These are phyloP conservation scores for Eumerus sabulonum DNA, from an alignment of 2,888 invertebrate species.

Conservation along the genomic window DNA sequence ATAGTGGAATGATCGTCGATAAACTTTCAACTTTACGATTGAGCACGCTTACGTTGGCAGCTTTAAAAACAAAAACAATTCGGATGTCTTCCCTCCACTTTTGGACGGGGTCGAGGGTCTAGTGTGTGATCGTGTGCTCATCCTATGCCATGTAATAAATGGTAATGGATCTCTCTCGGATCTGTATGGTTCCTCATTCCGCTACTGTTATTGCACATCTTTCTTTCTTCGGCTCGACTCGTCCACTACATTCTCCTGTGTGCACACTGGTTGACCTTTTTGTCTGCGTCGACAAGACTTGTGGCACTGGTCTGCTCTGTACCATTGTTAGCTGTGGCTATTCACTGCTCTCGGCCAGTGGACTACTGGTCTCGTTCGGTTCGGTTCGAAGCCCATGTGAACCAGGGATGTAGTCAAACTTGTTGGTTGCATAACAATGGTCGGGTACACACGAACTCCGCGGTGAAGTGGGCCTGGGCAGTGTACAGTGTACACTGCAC, in stretches of 20 bases:
- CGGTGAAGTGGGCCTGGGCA: constrained; percentile 1
- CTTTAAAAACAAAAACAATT: constrained; percentile 17
- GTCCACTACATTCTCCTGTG: constrained; percentile 57
- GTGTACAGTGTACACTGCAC: constrained; percentile 12
- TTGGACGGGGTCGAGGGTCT: constrained; percentile 35
- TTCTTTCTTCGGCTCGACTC: not conserved
- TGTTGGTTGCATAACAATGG: constrained; percentile 63
- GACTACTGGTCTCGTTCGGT: constrained; percentile 56
- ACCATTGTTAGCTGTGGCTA: too few species aligned
- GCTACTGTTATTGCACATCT: constrained; percentile 33
- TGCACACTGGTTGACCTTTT: constrained; percentile 68
- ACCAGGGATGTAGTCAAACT: constrained; percentile 62
- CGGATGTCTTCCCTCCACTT: constrained; percentile 16
- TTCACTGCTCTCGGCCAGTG: constrained; percentile 49
- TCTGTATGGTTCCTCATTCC: constrained; percentile 44
- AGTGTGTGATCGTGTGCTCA: constrained; percentile 27
- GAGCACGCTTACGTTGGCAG: constrained; percentile 45
- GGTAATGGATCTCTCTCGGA: constrained; percentile 42
- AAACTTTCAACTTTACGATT: constrained; percentile 65
- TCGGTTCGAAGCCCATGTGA: constrained; percentile 41
- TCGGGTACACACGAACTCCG: constrained; percentile 42
- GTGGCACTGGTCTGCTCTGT: constrained; percentile 43
- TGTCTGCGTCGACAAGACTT: constrained; percentile 53
- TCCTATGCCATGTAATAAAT: constrained; percentile 56
- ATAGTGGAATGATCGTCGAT: constrained; percentile 64